A percentile compares a stretch with the other conserved stretches of the same genome.
Evolutionary conservation across 2,113 vertebrate genomes (phyloP).

Genomic region (Lagopus leucura): DNA sequence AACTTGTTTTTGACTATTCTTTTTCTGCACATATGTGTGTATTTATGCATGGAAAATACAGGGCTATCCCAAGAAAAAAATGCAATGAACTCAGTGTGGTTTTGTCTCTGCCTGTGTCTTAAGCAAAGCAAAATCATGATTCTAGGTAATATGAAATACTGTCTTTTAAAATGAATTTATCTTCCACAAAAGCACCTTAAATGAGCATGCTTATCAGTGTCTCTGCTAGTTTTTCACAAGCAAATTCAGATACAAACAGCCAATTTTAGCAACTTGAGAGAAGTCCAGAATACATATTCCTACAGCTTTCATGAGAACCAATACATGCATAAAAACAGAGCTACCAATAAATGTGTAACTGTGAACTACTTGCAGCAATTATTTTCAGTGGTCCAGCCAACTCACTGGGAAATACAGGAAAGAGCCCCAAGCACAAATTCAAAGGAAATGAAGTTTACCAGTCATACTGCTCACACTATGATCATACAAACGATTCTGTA

Average conservation of each 20-base stretch:
- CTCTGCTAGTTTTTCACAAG: not conserved
- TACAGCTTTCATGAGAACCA: not conserved
- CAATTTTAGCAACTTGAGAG: not conserved
- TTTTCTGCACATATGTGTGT: not conserved
- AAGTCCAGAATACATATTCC: not conserved
- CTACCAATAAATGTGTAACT: not conserved
- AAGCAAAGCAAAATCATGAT: not conserved
- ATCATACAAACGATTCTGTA: not conserved
- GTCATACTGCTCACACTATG: not conserved
- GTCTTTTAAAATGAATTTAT: not conserved
- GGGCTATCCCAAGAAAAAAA: not conserved
- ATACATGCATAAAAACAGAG: not conserved
- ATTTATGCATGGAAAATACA: not conserved
- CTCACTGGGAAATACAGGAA: not conserved
- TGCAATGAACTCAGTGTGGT: not conserved
- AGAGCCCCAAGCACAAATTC: not conserved
- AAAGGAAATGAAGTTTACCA: not conserved
- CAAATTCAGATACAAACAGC: not conserved
- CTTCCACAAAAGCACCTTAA: not conserved
- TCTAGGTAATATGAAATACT: not conserved
- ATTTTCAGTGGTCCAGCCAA: not conserved
- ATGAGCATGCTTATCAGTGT: rapidly evolving
- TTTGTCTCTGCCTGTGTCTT: not conserved
- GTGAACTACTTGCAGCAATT: not conserved
- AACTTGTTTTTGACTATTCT: not conserved